These are phyloP conservation scores for Fregetta grallaria DNA, from an alignment of 2,113 vertebrate genomes.

Conservation along the genomic window DNA sequence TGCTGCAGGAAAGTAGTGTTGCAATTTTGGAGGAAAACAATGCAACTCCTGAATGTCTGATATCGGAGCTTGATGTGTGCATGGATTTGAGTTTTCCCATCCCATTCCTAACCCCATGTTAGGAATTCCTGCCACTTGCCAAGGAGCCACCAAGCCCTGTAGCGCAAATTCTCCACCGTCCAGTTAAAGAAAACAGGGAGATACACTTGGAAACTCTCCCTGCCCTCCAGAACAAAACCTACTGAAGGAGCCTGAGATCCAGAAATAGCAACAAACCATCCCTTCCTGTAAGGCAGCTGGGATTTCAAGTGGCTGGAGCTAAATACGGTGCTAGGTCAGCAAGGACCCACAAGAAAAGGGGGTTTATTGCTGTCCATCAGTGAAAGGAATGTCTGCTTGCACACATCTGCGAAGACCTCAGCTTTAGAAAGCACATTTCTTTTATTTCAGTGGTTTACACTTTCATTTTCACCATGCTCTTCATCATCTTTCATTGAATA, in stretches of 20 bases:
- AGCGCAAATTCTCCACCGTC: background rate
- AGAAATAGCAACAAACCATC: background rate
- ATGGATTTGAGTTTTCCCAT: background rate
- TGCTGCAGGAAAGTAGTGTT: background rate
- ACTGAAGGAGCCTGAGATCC: background rate
- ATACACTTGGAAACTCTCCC: background rate
- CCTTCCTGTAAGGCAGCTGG: background rate
- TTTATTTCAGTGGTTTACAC: background rate
- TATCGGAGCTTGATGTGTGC: background rate
- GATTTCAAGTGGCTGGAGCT: background rate
- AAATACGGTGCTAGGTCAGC: background rate
- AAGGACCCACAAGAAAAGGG: background rate
- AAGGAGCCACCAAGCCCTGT: background rate
- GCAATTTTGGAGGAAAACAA: background rate
- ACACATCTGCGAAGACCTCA: background rate
- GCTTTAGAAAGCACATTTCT: background rate
- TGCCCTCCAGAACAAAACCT: background rate
- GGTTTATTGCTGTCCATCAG: background rate
- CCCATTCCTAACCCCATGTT: background rate
- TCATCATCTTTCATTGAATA: background rate
- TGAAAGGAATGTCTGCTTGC: background rate
- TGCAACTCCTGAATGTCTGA: background rate
- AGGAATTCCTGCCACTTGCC: background rate
- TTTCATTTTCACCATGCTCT: background rate
- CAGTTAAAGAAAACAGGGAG: background rate